These are phyloP conservation scores for Seira musarum DNA, from an alignment of 2,888 invertebrate species.

Conservation along the genomic window DNA sequence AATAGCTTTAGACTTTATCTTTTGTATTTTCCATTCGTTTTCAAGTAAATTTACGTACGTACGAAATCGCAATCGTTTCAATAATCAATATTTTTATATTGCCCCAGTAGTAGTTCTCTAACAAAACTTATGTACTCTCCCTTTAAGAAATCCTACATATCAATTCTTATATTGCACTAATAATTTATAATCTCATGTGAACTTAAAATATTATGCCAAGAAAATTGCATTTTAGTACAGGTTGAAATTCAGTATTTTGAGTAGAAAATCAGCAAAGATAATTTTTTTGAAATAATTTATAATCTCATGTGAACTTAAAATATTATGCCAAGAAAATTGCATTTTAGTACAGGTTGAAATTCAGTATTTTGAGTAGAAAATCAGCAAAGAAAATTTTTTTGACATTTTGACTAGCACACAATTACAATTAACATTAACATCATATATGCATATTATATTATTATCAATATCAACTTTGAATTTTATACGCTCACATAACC, in stretches of 20 bases:
- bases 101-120: neutral
- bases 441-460: neutral
- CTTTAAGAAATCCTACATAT: neutral
- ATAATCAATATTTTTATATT: neutral
- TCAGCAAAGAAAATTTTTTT: neutral
- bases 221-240: neutral
- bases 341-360: neutral
- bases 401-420: neutral
- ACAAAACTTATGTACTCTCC: constrained; percentile 1
- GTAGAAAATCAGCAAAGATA: neutral
- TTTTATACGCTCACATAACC: no score
- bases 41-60: neutral
- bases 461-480: no score
- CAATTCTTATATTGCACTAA: neutral
- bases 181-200: neutral
- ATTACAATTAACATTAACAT: neutral
- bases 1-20: constrained; percentile 16
- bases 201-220: neutral
- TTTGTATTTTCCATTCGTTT: constrained; percentile 21
- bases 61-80: constrained; percentile 19
- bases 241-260: neutral
- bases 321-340: neutral
- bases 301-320: neutral
- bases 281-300: neutral
- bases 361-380: neutral